Percentiles rank a stretch among this genome's conserved stretches.
Evolutionary conservation across 2,888 invertebrate species (phyloP).

Genomic region (Chironomus riparius): DNA sequence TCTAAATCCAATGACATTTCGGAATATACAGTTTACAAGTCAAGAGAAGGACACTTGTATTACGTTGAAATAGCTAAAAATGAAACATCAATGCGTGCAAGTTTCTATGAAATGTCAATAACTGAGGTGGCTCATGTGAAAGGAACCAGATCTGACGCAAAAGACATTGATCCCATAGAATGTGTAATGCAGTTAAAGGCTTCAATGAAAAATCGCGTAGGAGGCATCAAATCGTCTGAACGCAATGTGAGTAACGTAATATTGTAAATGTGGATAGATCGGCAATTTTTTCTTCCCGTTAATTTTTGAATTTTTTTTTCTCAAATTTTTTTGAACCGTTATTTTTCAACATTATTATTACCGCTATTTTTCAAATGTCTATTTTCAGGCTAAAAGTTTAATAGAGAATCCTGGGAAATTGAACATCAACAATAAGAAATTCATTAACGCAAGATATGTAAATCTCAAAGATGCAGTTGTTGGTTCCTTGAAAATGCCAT

Average conservation of each 20-base stretch:
- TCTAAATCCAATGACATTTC: not conserved
- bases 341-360: too few relatives aligned
- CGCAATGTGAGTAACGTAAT: not conserved
- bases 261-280: too few relatives aligned
- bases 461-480: not conserved
- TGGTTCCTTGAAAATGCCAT: not conserved
- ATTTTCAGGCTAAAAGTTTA: not conserved
- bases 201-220: not conserved
- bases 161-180: not conserved
- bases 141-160: not conserved
- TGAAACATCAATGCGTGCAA: not conserved
- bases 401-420: not conserved
- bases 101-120: slow-evolving; percentile 4
- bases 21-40: not conserved
- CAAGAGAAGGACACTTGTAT: not conserved
- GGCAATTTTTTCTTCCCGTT: too few relatives aligned
- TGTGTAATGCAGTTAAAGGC: not conserved
- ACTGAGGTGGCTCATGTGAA: not conserved
- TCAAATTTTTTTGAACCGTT: too few relatives aligned
- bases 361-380: too few relatives aligned
- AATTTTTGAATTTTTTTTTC: too few relatives aligned
- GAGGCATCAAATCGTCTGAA: not conserved
- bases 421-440: not conserved
- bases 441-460: not conserved
- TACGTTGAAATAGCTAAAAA: not conserved